These are phyloP conservation scores for Leptinotarsa peninsularis DNA, from an alignment of 2,888 invertebrate species.

Conservation along the genomic window DNA sequence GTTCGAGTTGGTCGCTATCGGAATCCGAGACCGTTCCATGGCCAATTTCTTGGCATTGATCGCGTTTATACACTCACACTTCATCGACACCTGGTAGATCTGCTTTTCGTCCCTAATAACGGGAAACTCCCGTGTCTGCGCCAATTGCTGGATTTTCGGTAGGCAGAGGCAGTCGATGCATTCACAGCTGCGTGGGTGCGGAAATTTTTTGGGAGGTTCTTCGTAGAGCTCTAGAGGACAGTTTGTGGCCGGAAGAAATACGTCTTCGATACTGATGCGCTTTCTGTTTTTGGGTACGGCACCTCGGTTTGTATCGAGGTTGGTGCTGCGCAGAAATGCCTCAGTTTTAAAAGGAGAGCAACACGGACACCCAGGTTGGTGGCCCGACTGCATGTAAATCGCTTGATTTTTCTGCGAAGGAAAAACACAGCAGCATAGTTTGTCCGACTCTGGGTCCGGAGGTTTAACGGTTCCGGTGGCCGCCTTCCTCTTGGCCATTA, in stretches of 20 bases:
- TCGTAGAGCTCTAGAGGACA: neutral
- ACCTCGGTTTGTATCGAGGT: slow-evolving; percentile 17
- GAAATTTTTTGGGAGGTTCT: slow-evolving; percentile 33
- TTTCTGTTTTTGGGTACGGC: slow-evolving; percentile 16
- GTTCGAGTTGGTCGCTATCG: slow-evolving; percentile 40
- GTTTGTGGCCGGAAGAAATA: slow-evolving; percentile 20
- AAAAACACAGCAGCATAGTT: slow-evolving; percentile 33
- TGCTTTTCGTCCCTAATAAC: slow-evolving; percentile 49
- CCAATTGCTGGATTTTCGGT: slow-evolving; percentile 48
- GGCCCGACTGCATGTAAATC: neutral
- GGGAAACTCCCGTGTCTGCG: slow-evolving; percentile 47
- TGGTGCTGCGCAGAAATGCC: slow-evolving; percentile 16
- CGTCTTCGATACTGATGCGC: slow-evolving; percentile 36
- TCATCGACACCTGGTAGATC: slow-evolving; percentile 49
- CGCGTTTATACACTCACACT: slow-evolving; percentile 47
- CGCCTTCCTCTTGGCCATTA: slow-evolving; percentile 34
- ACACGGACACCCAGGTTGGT: slow-evolving; percentile 10
- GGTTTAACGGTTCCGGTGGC: slow-evolving; percentile 30
- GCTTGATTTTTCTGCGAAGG: slow-evolving; percentile 5
- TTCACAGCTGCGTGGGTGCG: slow-evolving; percentile 43
- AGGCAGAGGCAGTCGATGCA: slow-evolving; percentile 52
- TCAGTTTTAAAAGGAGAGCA: slow-evolving; percentile 14
- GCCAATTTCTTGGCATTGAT: slow-evolving; percentile 41
- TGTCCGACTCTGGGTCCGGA: slow-evolving; percentile 6
- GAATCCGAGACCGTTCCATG: slow-evolving; percentile 47